Base-by-base conservation (phyloP, 1,140 invertebrate species). In the Calycopis cecrops region DNA sequence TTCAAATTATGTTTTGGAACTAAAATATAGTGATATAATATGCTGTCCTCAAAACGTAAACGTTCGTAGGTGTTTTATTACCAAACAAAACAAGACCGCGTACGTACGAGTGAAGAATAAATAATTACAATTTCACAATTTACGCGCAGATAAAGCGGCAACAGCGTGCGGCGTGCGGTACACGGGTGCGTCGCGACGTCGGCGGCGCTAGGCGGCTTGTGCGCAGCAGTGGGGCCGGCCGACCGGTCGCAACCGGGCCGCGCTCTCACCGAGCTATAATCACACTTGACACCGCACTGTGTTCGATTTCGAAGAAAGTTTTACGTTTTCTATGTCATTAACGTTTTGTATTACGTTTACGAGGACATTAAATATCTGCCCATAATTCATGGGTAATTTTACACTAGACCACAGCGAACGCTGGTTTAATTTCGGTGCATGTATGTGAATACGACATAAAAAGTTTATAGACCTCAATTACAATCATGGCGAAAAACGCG, bases 181-280 rank as follows among this genome's bases (percentile, higher is more conserved):
- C 67, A 66, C 70, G 71, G 73, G 73, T 73, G 82, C 82, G 82
- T 85, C 82, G 82, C 82, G 78, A 80, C 82, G 75, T 80, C 75
- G 79, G 61, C 79, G 82, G 73, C 75, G 71, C 76, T 71, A 68
- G 76, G 78, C 79, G 74, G 74, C 68, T 69, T 74, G 72, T 80
- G 79, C 79, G 79, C 78, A 72, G 69, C 73, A 64, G 79, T 73
- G 79, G 79, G 80, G 82, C 71, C 79, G 80, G 79, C 70, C 79
- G 79, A 81, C 83, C 79, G 83, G 79, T 81, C 79, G 77, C 79
- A 80, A 76, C 70, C 76, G 72, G 79, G 76, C 71, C 82, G 76
- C 77, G 73, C 81, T 82, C 77, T 81, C 79, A 73, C 79, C 78
- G 66, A 55, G 67, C 67, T 73, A 76, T 76, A 82, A 77, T 77